Base-by-base conservation (phyloP, 2,797 vertebrate genomes). In the Sciurus carolinensis region DNA sequence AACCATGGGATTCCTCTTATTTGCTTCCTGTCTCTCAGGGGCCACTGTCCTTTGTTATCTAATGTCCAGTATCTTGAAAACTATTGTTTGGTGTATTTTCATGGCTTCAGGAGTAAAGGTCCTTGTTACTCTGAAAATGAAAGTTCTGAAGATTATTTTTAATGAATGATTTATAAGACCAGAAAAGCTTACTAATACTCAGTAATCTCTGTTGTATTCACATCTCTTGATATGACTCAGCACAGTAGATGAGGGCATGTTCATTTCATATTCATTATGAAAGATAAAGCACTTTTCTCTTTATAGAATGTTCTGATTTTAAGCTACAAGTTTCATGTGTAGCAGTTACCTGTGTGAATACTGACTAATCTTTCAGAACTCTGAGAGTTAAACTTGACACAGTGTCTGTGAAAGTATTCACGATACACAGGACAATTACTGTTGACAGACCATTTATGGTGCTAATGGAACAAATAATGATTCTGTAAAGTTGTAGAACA, bases 381-480 rank as follows among this genome's bases (percentile, higher is more conserved):
- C n/a, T 13, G 47, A 77, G 72, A 92, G 87, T 75, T 96, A 96
- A 72, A 95, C 83, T 95, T 97, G 84, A 94, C 22, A 52, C 39
- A 7, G 4, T 90, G 28, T 75, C 92, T 18, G 12, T 11, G 42
- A 72, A 12, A 24, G 0, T n/a, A 75, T 86, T 96, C 89, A 80
- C 10, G 88, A 66, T 87, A 67, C 73, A 57, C 47, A 47, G 83
- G 79, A 10, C 30, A 69, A 42, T 95, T 95, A 87, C 75, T 77
- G 71, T 86, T 33, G 96, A 92, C 95, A 97, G 54, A 33, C 91
- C 22, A 24, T 95, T 69, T 85, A 72, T 17, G 85, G 59, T 90
- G 92, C 24, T 66, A 96, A 96, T 82, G 59, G 96, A 97, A 97
- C 93, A 95, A 97, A 96, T 81, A 93, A 96, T 88, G 50, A 52